Conservation (phyloP, 2,888 invertebrate genomes). For the Ceramica pisi region DNA sequence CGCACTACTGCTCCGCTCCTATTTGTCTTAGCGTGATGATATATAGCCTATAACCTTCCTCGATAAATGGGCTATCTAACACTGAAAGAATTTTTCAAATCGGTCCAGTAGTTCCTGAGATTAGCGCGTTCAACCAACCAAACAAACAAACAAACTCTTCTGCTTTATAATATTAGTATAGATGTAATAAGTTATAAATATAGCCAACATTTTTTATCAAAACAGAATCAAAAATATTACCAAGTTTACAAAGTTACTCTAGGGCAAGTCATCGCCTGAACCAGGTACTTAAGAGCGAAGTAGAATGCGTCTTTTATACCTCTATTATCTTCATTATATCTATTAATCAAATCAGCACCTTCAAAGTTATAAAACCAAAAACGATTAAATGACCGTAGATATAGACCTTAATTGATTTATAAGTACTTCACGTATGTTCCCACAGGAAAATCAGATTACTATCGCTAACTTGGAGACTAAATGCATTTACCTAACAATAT, state of each 20-base stretch:
- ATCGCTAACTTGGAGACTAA: conserved; percentile 1
- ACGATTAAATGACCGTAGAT: not conserved
- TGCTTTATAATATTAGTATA: no score
- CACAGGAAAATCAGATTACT: conserved; percentile 1
- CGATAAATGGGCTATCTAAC: no score
- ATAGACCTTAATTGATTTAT: conserved; percentile 1
- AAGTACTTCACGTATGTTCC: not conserved
- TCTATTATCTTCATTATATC: not conserved
- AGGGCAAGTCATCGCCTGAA: not conserved
- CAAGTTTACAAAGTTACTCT: not conserved
- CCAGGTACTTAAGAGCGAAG: not conserved
- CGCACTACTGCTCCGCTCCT: no score
- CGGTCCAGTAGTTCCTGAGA: no score
- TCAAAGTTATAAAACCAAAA: conserved; percentile 2
- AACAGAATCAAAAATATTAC: not conserved
- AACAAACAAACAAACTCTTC: no score
- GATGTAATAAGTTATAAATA: not conserved
- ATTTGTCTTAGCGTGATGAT: no score
- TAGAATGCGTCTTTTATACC: not conserved
- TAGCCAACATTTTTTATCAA: not conserved
- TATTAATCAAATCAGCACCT: conserved; percentile 1
- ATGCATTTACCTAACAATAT: conserved; percentile 26
- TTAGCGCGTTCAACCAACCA: no score
- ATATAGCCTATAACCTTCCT: no score
- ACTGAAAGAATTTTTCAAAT: no score